A percentile compares a stretch with the other conserved stretches of the same genome.
These are phyloP conservation scores for Halocaridina rubra DNA, from an alignment of 2,888 invertebrate species.

Conservation along the genomic window DNA sequence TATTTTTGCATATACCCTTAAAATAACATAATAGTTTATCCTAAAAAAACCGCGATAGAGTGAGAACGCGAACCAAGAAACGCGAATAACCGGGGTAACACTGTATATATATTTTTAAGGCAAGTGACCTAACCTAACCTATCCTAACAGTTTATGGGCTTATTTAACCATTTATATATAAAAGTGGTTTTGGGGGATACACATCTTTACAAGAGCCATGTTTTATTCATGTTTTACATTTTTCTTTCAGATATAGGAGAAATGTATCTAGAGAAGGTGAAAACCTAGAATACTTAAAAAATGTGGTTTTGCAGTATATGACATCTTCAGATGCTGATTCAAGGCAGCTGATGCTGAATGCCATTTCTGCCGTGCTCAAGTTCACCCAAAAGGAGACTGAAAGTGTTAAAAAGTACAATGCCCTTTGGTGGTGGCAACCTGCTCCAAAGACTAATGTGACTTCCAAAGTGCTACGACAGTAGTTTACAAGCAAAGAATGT, in stretches of 20 bases:
- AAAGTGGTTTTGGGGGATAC: too few species aligned
- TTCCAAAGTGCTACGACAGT: neutral
- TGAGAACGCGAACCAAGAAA: too few species aligned
- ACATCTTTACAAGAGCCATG: too few species aligned
- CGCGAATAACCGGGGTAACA: too few species aligned
- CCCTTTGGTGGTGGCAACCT: constrained; percentile 58
- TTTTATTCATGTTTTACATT: too few species aligned
- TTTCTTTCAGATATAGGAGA: constrained; percentile 69
- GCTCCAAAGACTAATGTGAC: constrained; percentile 23
- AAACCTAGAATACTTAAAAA: constrained; percentile 90
- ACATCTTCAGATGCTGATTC: constrained; percentile 74
- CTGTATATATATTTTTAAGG: too few species aligned
- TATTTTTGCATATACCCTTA: too few species aligned
- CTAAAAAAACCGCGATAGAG: too few species aligned
- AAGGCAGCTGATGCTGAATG: constrained; percentile 86
- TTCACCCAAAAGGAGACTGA: constrained; percentile 80
- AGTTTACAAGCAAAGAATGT: neutral
- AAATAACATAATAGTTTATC: too few species aligned
- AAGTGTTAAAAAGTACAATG: constrained; percentile 50
- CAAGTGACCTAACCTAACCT: too few species aligned
- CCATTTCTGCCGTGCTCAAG: constrained; percentile 86
- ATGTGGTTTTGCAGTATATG: constrained; percentile 86
- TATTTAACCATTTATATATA: too few species aligned
- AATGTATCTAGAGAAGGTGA: constrained; percentile 80
- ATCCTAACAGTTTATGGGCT: too few species aligned